Evolutionary conservation across 2,113 vertebrate species (phyloP), one percentile per base, ranked within the genome.

Genomic region (Cryptotis parvus): DNA sequence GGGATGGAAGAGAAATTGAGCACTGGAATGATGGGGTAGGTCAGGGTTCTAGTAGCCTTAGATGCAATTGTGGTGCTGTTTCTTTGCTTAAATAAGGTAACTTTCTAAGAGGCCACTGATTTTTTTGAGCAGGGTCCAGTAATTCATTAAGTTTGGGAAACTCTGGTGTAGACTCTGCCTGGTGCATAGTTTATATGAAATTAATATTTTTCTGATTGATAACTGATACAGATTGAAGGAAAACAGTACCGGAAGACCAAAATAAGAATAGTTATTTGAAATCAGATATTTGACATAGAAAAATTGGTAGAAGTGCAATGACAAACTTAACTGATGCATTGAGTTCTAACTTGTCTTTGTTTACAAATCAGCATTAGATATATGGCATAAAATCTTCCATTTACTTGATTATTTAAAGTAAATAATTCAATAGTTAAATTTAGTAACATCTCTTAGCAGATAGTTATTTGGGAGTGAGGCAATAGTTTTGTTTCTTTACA

Each of bases 331-430:
- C 37, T 29, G 61, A 33, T 43, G 27, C 43, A 7, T 9, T 35
- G 14, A 78, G 0, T 74, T 90, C 26, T 41, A 79, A 49, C 29
- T 90, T 66, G 33, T 41, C 12, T 94, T 84, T 74, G 70, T 58
- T 80, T 81, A 39, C 66, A 52, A 91, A 95, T 20, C 72, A 68
- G 90, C 65, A 39, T 90, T 80, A 82, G 2, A 87, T 75, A 39
- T 74, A 52, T 69, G 35, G 6, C 79, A 75, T 86, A 86, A 66
- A 77, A 77, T 81, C 4, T 6, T 73, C 39, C 22, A 78, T 80
- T 78, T 55, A 43, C 41, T 82, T 79, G 8, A 79, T 58, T 84
- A 27, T 3, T 68, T 39, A 85, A 93, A 10, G 37, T 83, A 3
- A 33, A 79, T 22, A 55, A 68, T 84, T 91, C 65, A 92, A 1